Evolutionary conservation across 1,140 invertebrate genomes (phyloP).

Genomic region (Anthonomus grandis): DNA sequence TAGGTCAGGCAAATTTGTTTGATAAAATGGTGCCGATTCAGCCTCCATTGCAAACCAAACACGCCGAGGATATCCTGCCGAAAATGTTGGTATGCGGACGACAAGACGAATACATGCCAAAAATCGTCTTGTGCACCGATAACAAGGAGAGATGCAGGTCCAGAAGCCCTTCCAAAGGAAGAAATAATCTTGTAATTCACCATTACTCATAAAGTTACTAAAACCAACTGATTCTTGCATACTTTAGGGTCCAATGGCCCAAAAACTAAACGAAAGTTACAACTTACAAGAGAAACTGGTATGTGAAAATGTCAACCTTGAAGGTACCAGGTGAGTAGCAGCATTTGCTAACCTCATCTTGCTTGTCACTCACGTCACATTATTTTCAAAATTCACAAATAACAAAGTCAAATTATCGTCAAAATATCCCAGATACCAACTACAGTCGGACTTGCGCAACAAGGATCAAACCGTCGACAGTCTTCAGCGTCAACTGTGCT

Average conservation of each 20-base stretch:
- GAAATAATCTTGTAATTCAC: not conserved
- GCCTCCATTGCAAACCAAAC: slow-evolving; percentile 16
- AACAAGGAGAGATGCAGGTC: slow-evolving; percentile 21
- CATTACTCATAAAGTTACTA: not conserved
- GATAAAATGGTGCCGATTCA: slow-evolving; percentile 30
- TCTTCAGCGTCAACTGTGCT: slow-evolving; percentile 50
- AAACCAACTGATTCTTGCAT: slow-evolving; percentile 4
- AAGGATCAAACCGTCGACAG: slow-evolving; percentile 51
- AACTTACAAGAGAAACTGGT: slow-evolving; percentile 61
- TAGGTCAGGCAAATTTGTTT: slow-evolving; percentile 35
- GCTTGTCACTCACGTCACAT: slow-evolving; percentile 6
- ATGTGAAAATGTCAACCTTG: slow-evolving; percentile 59
- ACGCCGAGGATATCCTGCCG: slow-evolving; percentile 41
- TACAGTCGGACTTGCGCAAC: slow-evolving; percentile 52
- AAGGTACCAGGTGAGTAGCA: slow-evolving; percentile 52
- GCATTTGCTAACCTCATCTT: not conserved
- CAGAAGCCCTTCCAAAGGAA: not conserved
- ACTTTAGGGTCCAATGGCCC: slow-evolving; percentile 35
- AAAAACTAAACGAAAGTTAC: slow-evolving; percentile 57
- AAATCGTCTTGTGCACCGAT: slow-evolving; percentile 43
- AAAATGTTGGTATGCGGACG: slow-evolving; percentile 46
- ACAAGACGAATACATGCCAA: slow-evolving; percentile 43
- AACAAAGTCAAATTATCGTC: too few relatives aligned
- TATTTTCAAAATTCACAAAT: too few relatives aligned
- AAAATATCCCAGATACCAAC: slow-evolving; percentile 52